These are phyloP conservation scores for Sylvietta virens DNA, from an alignment of 2,113 vertebrate genomes.

Conservation along the genomic window DNA sequence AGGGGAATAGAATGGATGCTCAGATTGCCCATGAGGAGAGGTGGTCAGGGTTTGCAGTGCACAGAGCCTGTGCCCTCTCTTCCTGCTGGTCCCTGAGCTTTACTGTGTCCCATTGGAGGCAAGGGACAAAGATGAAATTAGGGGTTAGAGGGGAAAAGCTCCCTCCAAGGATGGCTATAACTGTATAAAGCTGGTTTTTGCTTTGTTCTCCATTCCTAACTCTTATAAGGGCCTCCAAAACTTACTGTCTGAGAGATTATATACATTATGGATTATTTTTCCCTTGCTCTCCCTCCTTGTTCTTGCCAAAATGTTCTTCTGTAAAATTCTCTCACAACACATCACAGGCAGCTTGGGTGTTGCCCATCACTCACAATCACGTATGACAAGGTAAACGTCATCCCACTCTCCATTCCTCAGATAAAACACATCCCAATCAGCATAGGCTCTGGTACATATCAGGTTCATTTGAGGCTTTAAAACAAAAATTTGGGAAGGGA, in stretches of 20 bases:
- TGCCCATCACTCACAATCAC: not conserved
- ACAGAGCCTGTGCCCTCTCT: not conserved
- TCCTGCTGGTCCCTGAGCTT: not conserved
- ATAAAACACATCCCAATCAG: not conserved
- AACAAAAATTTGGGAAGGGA: not conserved
- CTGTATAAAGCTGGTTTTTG: not conserved
- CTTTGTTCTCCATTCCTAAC: not conserved
- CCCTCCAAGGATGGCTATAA: not conserved
- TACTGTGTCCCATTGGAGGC: not conserved
- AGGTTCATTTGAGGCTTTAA: not conserved
- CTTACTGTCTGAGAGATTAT: not conserved
- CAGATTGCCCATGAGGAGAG: not conserved
- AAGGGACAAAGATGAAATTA: not conserved
- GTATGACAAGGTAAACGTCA: fast-evolving
- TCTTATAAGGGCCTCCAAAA: not conserved
- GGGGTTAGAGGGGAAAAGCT: not conserved
- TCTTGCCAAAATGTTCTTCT: not conserved
- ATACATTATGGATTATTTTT: not conserved
- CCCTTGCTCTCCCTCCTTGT: not conserved
- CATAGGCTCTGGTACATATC: not conserved
- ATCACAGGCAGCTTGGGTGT: not conserved
- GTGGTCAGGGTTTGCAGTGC: not conserved
- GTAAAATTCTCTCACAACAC: not conserved
- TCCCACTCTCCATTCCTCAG: fast-evolving
- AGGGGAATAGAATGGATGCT: not conserved